Evolutionary conservation across 2,797 vertebrate genomes (phyloP), one percentile per base, ranked within the genome.

Genomic region (Syngnathus rostellatus): DNA sequence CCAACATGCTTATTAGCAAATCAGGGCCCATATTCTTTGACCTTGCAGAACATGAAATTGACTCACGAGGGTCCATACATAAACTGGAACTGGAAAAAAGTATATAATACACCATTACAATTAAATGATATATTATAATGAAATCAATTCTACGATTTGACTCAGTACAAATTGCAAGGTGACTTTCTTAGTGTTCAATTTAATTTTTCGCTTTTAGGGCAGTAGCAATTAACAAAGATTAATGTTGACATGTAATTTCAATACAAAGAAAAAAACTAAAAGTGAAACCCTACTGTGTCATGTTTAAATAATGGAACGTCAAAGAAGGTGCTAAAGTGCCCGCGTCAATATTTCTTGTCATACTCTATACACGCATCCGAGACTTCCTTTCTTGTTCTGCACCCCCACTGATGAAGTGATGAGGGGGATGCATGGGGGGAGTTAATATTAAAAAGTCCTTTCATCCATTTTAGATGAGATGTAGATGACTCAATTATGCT

Each of bases 401-500:
- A 37, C 55, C 31, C 38, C 6, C 14, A 16, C 55, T 71, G 68
- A 48, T 63, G 58, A 31, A 85, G 78, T 41, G 59, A 68, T 73
- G 72, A 65, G 71, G 66, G 66, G 31, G 67, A 23, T 63, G 76
- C 69, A 0, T 23, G 50, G 40, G 23, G 23, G n/a, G 37, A 37
- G 50, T 46, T 12, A 65, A 31, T 11, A 86, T 85, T 65, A 86
- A 85, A 81, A 75, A 84, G 79, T 71, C 73, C 78, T 89, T 89
- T 88, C 87, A 86, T 92, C 87, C 82, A 84, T 88, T 91, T 90
- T 83, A 77, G 63, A 85, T 86, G 88, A 89, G 82, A 85, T 84
- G 81, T 75, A 87, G 86, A 90, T 85, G 89, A 88, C 82, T 89
- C 86, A 90, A 90, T 92, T 92, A 90, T 86, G 86, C 77, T 75